Conservation (phyloP, 2,797 vertebrate genomes). For the Channallabes apus region DNA sequence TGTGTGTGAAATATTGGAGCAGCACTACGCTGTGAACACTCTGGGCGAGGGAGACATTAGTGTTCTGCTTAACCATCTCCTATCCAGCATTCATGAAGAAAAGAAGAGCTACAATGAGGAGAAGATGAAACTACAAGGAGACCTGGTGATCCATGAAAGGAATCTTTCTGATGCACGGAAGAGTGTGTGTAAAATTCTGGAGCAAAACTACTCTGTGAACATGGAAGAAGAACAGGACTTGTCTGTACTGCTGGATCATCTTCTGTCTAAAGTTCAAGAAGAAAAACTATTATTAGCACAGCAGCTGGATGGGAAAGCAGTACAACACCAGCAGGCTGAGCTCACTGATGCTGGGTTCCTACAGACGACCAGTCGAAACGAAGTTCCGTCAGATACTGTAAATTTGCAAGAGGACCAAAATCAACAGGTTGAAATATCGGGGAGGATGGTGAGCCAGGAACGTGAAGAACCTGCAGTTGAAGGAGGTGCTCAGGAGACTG, state of each 20-base stretch:
- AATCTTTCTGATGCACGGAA: too few species aligned
- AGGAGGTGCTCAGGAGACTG: conserved; percentile 40
- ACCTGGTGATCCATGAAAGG: too few species aligned
- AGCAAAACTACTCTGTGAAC: conserved; percentile 20
- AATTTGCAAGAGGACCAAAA: conserved; percentile 79
- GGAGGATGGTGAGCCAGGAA: conserved; percentile 66
- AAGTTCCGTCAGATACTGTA: conserved; percentile 68
- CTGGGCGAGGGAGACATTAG: too few species aligned
- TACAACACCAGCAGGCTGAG: conserved; percentile 65
- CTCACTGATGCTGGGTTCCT: conserved; percentile 77
- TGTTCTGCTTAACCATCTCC: too few species aligned
- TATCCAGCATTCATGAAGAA: too few species aligned
- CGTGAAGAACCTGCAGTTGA: conserved; percentile 64
- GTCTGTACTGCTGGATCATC: conserved; percentile 52
- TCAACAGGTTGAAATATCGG: conserved; percentile 74
- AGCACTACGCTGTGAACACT: too few species aligned
- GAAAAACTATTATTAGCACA: conserved; percentile 60
- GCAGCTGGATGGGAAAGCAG: conserved; percentile 61
- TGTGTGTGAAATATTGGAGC: too few species aligned
- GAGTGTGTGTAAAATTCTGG: conserved; percentile 62
- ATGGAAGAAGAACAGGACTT: conserved; percentile 52
- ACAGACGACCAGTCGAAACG: conserved; percentile 77
- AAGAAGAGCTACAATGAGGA: too few species aligned
- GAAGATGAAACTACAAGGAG: too few species aligned
- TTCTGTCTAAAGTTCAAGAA: conserved; percentile 68